These are phyloP conservation scores for Drosophila virilis DNA, from an alignment of 1,140 invertebrate species.

Conservation along the genomic window DNA sequence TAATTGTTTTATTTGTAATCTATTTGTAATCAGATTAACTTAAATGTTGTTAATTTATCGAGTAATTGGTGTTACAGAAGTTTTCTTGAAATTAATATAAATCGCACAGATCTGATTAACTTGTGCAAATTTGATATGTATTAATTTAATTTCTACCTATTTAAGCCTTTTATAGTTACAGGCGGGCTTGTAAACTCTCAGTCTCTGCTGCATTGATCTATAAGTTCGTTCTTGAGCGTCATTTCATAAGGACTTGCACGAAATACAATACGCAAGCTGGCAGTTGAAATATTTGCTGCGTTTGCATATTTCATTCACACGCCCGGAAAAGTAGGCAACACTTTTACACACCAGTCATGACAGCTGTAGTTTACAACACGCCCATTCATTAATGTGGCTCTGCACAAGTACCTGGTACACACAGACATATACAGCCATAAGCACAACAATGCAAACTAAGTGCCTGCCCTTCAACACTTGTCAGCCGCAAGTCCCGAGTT, in stretches of 20 bases:
- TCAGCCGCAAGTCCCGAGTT: conserved; percentile 24
- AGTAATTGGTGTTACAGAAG: too few relatives aligned
- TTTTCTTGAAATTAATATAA: too few relatives aligned
- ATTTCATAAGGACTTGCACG: background rate
- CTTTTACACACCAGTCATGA: conserved; percentile 15
- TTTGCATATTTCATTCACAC: conserved; percentile 43
- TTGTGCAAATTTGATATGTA: too few relatives aligned
- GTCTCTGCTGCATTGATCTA: background rate
- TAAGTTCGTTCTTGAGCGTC: background rate
- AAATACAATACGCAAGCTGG: conserved; percentile 14
- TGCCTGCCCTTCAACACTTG: conserved; percentile 57
- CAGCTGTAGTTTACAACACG: conserved; percentile 35
- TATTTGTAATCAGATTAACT: too few relatives aligned
- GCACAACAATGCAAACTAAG: conserved; percentile 36
- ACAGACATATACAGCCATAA: conserved; percentile 2
- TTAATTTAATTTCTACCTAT: too few relatives aligned
- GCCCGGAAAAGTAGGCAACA: conserved; percentile 41
- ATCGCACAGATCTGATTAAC: too few relatives aligned
- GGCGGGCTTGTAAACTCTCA: too few relatives aligned
- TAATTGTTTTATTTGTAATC: too few relatives aligned
- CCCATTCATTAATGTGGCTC: conserved; percentile 49
- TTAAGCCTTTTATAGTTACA: too few relatives aligned
- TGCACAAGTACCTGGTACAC: conserved; percentile 31
- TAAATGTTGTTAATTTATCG: too few relatives aligned
- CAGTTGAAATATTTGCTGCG: conserved; percentile 17